These are phyloP conservation scores for Periparus ater DNA, from an alignment of 2,797 vertebrate genomes.

Conservation along the genomic window DNA sequence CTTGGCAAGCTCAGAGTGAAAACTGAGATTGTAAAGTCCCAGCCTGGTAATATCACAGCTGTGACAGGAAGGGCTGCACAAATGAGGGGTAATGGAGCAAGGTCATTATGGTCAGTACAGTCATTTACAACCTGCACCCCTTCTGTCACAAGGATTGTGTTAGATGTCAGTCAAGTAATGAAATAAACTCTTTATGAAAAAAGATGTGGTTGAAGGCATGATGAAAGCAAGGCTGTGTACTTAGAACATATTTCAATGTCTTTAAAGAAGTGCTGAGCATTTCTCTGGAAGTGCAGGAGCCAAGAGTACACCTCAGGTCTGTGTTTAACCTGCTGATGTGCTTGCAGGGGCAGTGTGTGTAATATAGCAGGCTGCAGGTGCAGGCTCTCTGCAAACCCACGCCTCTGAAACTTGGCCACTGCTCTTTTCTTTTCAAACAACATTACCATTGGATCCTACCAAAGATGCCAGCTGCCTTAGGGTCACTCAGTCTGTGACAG, in stretches of 20 bases:
- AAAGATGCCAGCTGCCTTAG: background rate
- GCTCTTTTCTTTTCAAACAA: background rate
- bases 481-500: background rate
- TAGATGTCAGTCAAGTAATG: background rate
- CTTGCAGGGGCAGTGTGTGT: background rate
- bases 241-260: background rate
- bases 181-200: constrained; percentile 26
- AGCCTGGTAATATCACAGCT: constrained; percentile 12
- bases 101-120: background rate
- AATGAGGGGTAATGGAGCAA: constrained; percentile 21
- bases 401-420: background rate
- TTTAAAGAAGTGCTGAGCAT: background rate
- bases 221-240: constrained; percentile 4
- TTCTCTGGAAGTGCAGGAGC: background rate
- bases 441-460: background rate
- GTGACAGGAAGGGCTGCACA: background rate
- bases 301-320: background rate
- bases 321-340: background rate
- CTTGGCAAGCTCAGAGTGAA: background rate
- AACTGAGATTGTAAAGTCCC: background rate
- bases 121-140: background rate
- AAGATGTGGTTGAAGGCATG: background rate
- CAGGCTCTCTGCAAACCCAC: background rate
- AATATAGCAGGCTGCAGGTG: constrained; percentile 23
- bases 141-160: background rate